Conservation (phyloP, 1,140 invertebrate genomes). For the Trinorchestia longiramus region DNA sequence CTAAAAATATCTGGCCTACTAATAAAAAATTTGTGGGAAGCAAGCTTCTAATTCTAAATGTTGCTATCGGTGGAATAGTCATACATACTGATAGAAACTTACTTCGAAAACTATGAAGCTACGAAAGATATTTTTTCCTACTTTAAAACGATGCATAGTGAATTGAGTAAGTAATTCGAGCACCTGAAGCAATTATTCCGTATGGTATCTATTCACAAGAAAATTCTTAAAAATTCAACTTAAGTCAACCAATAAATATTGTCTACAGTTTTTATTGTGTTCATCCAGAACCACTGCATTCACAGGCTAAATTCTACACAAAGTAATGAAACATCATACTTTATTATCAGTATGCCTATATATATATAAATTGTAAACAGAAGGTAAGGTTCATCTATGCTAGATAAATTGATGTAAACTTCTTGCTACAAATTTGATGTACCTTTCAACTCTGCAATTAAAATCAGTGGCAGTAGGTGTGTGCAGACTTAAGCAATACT, state of each 20-base stretch:
- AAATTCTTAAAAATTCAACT: background rate
- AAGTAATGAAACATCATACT: background rate
- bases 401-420: background rate
- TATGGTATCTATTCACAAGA: background rate
- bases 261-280: background rate
- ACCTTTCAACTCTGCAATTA: background rate
- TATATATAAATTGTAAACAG: background rate
- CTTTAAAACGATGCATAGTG: too few relatives aligned
- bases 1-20: too few relatives aligned
- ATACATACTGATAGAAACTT: too few relatives aligned
- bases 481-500: constrained; percentile 15
- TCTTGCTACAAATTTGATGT: background rate
- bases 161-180: too few relatives aligned
- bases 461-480: background rate
- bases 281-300: background rate
- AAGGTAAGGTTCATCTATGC: background rate
- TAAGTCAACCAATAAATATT: background rate
- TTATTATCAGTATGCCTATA: background rate
- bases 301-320: too few relatives aligned
- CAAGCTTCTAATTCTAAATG: too few relatives aligned
- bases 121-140: too few relatives aligned
- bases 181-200: background rate
- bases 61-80: too few relatives aligned
- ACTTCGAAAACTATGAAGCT: too few relatives aligned
- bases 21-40: too few relatives aligned